Conservation (phyloP, 2,797 vertebrate species). For the Alexandromys oeconomus region DNA sequence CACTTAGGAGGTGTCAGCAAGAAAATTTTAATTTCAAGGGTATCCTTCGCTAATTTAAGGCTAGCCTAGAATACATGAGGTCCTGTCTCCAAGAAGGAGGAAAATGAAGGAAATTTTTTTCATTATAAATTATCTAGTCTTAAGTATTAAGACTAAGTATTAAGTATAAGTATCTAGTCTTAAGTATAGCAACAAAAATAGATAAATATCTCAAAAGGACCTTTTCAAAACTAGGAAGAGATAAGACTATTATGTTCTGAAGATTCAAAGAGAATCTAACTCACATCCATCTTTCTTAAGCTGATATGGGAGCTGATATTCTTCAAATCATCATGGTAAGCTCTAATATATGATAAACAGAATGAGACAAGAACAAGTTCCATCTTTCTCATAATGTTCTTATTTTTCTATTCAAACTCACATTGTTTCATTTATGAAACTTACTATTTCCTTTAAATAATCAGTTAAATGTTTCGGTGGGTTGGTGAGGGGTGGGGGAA, state of each 20-base stretch:
- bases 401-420: not conserved
- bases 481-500: not conserved
- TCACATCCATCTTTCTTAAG: not conserved
- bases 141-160: not conserved
- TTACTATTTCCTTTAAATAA: not conserved
- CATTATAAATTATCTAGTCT: not conserved
- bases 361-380: not conserved
- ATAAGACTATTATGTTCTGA: not conserved
- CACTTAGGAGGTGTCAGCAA: not conserved
- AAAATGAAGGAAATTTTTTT: not conserved
- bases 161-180: not conserved
- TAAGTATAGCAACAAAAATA: not conserved
- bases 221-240: conserved; percentile 28
- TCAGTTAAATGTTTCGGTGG: not conserved
- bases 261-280: conserved; percentile 4
- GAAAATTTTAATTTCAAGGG: not conserved
- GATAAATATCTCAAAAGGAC: not conserved
- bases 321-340: not conserved
- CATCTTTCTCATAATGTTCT: not conserved
- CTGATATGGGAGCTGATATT: not conserved
- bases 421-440: not conserved
- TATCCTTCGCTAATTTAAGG: not conserved
- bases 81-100: not conserved
- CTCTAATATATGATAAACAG: not conserved
- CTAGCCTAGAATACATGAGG: not conserved